Base-by-base conservation (phyloP, 1,140 invertebrate species). In the Stenopsyche tienmushanensis region DNA sequence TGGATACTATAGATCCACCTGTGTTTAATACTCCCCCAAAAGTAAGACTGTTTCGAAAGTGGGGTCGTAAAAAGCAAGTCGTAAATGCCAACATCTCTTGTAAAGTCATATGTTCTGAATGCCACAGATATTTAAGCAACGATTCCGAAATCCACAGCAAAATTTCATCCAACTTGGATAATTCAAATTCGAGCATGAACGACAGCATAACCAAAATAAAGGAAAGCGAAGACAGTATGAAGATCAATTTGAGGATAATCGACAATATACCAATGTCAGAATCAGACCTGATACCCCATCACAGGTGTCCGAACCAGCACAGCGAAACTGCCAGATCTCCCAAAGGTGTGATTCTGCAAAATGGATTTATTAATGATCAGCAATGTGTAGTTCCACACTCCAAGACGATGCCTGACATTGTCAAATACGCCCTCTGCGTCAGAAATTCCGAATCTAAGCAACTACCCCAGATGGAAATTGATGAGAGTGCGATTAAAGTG, bases 391-490 rank as follows among this genome's bases (percentile, higher is more conserved):
- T 70, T 29, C 45, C 55, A 1, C 65, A 66, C 50, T 67, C 65
- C 0, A 70, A 62, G 26, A 70, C 69, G 8, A 70, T 70, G 69
- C 65, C 65, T 2, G 69, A 70, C 52, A 70, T 70, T 50, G 69
- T 70, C 1, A 66, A 70, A 18, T 67, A 65, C 50, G 62, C 55
- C 1, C 17, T 66, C 17, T 54, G 53, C 3, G 49, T 41, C 8
- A 58, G 54, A 41, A 42, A 47, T 13, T 29, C 39, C 7, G 55
- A 58, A 13, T 17, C 44, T 8, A 45, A 60, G 3, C 9, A 44
- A 29, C 25, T 13, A 5, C 18, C 24, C 3, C 2, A 53, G 3
- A 20, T 20, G 1, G 21, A 29, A 5, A 17, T 44, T 15, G 9
- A 44, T 15, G 13, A 52, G 49, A 47, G 34, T 50, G n/a, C 2